Conservation (phyloP, 1,140 invertebrate species). For the Drosophila micromelanica region DNA sequence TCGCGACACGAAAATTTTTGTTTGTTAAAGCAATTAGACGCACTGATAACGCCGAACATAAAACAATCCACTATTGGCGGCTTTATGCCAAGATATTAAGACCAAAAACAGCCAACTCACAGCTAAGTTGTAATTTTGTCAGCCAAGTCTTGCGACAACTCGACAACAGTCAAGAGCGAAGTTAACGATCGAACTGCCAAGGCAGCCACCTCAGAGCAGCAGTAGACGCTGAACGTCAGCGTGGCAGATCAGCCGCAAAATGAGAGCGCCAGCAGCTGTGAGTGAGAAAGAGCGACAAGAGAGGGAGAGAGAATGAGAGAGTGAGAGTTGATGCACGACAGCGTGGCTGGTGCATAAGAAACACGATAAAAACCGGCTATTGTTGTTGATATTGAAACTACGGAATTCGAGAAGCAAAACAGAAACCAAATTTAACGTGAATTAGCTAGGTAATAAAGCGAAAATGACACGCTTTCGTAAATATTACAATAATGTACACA, state of each 20-base stretch:
- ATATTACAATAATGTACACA: too few species aligned
- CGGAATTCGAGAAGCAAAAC: slow-evolving; percentile 42
- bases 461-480: background rate
- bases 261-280: slow-evolving; percentile 14
- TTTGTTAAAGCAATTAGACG: slow-evolving; percentile 28
- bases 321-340: background rate
- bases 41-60: slow-evolving; percentile 30
- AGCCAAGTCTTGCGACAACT: background rate
- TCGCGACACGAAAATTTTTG: slow-evolving; percentile 19
- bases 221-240: background rate
- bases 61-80: slow-evolving; percentile 26
- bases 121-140: slow-evolving; percentile 34
- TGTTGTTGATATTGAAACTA: slow-evolving; percentile 33
- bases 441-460: background rate
- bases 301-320: slow-evolving; percentile 4
- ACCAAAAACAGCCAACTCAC: slow-evolving; percentile 17
- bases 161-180: slow-evolving; percentile 44
- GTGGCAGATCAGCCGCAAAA: slow-evolving; percentile 15
- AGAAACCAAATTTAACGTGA: slow-evolving; percentile 6
- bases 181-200: slow-evolving; percentile 44
- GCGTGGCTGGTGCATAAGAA: background rate
- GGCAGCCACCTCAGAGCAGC: background rate
- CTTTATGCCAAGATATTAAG: slow-evolving; percentile 8
- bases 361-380: slow-evolving; percentile 49
- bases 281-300: slow-evolving; percentile 1